Evolutionary conservation across 37 sponge, comb jelly and placozoan genomes (phyloP).

Genomic region (Diacarnus erythraeanus): DNA sequence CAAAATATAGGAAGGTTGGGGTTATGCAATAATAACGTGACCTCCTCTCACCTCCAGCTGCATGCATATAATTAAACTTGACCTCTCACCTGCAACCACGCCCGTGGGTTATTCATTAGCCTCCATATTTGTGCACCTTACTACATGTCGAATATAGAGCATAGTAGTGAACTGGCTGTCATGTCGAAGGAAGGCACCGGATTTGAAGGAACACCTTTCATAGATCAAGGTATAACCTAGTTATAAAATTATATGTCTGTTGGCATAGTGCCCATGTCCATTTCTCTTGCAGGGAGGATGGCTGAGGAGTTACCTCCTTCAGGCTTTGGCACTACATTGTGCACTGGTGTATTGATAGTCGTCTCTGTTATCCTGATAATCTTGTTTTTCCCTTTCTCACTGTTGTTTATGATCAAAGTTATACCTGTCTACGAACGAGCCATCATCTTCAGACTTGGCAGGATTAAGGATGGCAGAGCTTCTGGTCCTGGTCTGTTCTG

Average conservation of each 20-base stretch:
- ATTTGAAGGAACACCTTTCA: background rate
- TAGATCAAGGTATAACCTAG: background rate
- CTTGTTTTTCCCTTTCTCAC: conserved; percentile 74
- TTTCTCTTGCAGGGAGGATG: background rate
- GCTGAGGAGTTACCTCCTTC: conserved; percentile 37
- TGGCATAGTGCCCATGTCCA: too few relatives aligned
- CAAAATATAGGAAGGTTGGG: too few relatives aligned
- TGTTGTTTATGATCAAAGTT: conserved; percentile 81
- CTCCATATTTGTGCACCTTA: too few relatives aligned
- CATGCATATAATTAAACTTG: too few relatives aligned
- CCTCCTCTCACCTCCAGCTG: too few relatives aligned
- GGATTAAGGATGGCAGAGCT: conserved; percentile 76
- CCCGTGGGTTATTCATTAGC: too few relatives aligned
- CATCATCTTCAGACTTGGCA: conserved; percentile 90
- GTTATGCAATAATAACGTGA: too few relatives aligned
- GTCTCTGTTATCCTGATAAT: conserved; percentile 62
- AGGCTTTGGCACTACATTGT: conserved; percentile 29
- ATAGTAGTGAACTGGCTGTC: too few relatives aligned
- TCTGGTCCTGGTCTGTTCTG: conserved; percentile 87
- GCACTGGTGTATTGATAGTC: conserved; percentile 57
- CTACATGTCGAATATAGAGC: too few relatives aligned
- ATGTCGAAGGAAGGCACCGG: too few relatives aligned
- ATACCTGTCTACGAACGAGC: conserved; percentile 90
- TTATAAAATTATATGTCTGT: background rate
- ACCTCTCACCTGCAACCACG: too few relatives aligned